A percentile compares a stretch with the other conserved stretches of the same genome.
Conservation (phyloP, 2,113 vertebrate species). For the Menidia beryllina region DNA sequence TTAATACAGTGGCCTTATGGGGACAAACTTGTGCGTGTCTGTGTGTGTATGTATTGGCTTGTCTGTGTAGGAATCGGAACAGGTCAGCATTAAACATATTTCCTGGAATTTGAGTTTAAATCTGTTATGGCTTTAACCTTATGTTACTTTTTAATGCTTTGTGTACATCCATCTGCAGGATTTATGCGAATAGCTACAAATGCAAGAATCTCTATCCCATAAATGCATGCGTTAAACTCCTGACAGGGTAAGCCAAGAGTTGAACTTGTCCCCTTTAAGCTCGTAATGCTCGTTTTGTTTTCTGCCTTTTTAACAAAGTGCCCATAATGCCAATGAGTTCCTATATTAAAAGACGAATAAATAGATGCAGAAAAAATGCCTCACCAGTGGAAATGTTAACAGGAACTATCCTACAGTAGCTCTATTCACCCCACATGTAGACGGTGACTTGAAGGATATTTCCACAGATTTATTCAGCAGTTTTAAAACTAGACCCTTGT, state of each 20-base stretch:
- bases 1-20: too few relatives aligned
- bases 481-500: too few relatives aligned
- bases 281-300: background rate
- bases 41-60: too few relatives aligned
- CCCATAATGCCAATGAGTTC: too few relatives aligned
- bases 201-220: background rate
- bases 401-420: too few relatives aligned
- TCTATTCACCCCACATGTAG: too few relatives aligned
- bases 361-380: too few relatives aligned
- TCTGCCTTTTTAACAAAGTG: background rate
- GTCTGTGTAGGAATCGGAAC: background rate
- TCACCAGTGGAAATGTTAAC: too few relatives aligned
- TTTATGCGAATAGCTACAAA: background rate
- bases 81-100: background rate
- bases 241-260: too few relatives aligned
- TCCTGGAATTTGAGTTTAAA: conserved; percentile 7
- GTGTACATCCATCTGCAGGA: background rate
- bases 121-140: background rate
- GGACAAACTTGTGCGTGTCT: background rate
- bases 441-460: too few relatives aligned
- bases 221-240: background rate
- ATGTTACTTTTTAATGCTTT: background rate
- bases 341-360: background rate
- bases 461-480: too few relatives aligned
- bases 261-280: too few relatives aligned